These are phyloP conservation scores for Rutpela maculata DNA, from an alignment of 2,888 invertebrate species.

Conservation along the genomic window DNA sequence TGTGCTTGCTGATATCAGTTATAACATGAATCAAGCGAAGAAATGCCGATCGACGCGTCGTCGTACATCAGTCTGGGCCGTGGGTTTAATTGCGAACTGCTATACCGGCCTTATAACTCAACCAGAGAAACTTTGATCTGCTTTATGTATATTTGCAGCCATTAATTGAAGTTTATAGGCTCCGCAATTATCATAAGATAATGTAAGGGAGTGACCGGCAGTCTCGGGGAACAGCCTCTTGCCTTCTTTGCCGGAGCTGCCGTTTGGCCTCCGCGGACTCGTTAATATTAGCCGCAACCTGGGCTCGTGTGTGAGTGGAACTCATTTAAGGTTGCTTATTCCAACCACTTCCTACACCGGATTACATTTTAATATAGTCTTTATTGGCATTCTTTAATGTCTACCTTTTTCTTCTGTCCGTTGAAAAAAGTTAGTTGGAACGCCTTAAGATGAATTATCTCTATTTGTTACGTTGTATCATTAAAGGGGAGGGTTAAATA, in stretches of 20 bases:
- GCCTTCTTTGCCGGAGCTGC: slow-evolving; percentile 50
- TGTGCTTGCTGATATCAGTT: slow-evolving; percentile 45
- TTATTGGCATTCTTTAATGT: slow-evolving; percentile 53
- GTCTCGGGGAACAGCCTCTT: slow-evolving; percentile 57
- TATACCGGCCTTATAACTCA: slow-evolving; percentile 72
- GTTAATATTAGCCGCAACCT: slow-evolving; percentile 22
- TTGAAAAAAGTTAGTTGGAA: slow-evolving; percentile 15
- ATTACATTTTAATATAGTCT: slow-evolving; percentile 56
- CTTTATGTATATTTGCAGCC: slow-evolving; percentile 73
- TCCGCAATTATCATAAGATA: slow-evolving; percentile 74
- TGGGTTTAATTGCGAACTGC: slow-evolving; percentile 73
- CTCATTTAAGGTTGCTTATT: slow-evolving; percentile 65
- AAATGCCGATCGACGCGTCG: slow-evolving; percentile 68
- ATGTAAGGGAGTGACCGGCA: slow-evolving; percentile 72
- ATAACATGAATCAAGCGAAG: slow-evolving; percentile 67
- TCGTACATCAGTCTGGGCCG: slow-evolving; percentile 73
- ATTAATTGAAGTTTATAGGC: slow-evolving; percentile 74
- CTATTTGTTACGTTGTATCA: slow-evolving; percentile 19
- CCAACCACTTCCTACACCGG: slow-evolving; percentile 68
- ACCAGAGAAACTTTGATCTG: slow-evolving; percentile 73
- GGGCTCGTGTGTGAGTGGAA: slow-evolving; percentile 61
- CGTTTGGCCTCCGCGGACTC: slow-evolving; percentile 55
- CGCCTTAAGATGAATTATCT: slow-evolving; percentile 4
- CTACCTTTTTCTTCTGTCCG: slow-evolving; percentile 41
- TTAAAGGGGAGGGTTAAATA: background rate